phyloP scores from a whole-genome alignment of 2,113 vertebrate genomes.

The Pipa parva region DNA sequence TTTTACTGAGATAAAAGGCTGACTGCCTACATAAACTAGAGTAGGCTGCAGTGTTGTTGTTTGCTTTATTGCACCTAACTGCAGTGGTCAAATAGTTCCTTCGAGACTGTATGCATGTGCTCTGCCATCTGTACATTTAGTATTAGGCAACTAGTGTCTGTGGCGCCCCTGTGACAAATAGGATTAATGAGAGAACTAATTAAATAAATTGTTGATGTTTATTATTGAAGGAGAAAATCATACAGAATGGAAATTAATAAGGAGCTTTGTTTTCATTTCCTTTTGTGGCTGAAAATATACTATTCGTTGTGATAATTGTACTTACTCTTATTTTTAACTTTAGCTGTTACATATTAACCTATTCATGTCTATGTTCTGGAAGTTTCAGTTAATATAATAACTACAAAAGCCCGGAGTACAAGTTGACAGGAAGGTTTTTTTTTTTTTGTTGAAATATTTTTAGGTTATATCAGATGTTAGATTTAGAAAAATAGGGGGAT shows the following conservation, averaged over 20 bases:
- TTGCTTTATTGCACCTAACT: conserved; percentile 85
- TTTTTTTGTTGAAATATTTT: no score
- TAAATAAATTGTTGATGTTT: conserved; percentile 57
- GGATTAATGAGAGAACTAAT: conserved; percentile 66
- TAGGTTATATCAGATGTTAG: no score
- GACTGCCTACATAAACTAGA: conserved; percentile 80
- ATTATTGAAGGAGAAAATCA: conserved; percentile 51
- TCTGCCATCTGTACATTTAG: conserved; percentile 63
- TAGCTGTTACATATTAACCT: no score
- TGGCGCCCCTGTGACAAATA: conserved; percentile 59
- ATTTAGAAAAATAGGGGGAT: no score
- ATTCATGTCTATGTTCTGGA: no score
- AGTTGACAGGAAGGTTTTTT: no score
- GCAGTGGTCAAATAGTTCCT: conserved; percentile 80
- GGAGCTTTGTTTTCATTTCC: no score
- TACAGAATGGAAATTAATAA: conserved; percentile 55
- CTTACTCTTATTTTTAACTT: no score
- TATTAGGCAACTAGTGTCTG: conserved; percentile 67
- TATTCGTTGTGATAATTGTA: no score
- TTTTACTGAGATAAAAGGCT: conserved; percentile 78
- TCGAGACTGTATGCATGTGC: conserved; percentile 63
- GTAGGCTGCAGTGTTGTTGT: conserved; percentile 74
- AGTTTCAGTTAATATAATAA: no score
- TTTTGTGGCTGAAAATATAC: no score
- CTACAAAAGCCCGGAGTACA: no score